Conservation (phyloP, 2,888 invertebrate genomes). For the Athrips mouffetella region DNA sequence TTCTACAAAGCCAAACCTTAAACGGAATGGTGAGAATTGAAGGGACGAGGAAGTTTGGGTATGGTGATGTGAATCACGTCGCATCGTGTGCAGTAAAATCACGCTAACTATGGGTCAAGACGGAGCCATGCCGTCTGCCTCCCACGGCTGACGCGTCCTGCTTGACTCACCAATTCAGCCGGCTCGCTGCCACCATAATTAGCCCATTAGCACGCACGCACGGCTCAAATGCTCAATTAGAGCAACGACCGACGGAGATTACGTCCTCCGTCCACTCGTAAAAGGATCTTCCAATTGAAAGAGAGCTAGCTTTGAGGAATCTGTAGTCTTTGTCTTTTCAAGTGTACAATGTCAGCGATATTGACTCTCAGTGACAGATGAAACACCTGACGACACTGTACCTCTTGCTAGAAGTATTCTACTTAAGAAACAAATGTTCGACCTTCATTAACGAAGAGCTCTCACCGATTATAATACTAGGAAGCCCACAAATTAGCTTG, state of each 20-base stretch:
- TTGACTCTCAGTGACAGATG: no score
- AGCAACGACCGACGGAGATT: slow-evolving; percentile 44
- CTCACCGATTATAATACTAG: slow-evolving; percentile 13
- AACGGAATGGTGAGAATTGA: no score
- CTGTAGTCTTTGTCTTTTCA: slow-evolving; percentile 6
- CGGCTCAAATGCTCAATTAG: slow-evolving; percentile 74
- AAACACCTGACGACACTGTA: not conserved
- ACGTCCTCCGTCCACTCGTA: slow-evolving; percentile 36
- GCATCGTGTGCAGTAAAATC: no score
- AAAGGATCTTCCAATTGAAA: slow-evolving; percentile 24
- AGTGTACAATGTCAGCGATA: no score
- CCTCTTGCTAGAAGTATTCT: no score
- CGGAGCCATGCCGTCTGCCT: slow-evolving; percentile 76
- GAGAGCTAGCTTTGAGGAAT: slow-evolving; percentile 7
- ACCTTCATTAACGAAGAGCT: no score
- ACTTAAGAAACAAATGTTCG: not conserved
- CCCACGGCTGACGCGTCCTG: slow-evolving; percentile 69
- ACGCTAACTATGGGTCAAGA: no score
- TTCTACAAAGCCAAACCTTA: no score
- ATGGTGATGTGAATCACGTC: no score
- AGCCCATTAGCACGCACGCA: slow-evolving; percentile 75
- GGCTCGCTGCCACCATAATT: slow-evolving; percentile 57
- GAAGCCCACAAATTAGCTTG: slow-evolving; percentile 25
- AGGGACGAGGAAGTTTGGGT: no score
- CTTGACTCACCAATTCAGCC: slow-evolving; percentile 71